Evolutionary conservation across 2,113 vertebrate species (phyloP), one percentile per base, ranked within the genome.

Genomic region (Parotia lawesii): DNA sequence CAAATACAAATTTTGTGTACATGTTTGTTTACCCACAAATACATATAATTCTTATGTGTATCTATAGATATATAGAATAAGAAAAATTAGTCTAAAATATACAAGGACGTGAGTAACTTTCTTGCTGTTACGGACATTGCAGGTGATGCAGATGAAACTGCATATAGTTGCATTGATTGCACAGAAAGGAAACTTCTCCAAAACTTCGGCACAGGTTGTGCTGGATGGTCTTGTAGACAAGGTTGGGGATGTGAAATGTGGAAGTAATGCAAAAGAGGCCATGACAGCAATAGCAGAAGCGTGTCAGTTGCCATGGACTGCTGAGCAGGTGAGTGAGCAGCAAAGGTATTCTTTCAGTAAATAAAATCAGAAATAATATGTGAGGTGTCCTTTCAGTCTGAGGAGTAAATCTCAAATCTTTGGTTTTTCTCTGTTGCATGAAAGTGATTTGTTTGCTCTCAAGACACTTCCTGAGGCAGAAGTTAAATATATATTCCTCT

Each of bases 101-200:
- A 18, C 3, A 0, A 42, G 54, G 40, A 27, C 4, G 5, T 24
- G 10, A 40, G 7, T 85, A 84, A 75, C 9, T 38, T 84, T 10
- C 16, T 92, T 89, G 48, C 45, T 87, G 15, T 76, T 80, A 45
- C 56, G 35, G 79, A 23, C 27, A 15, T 95, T 69, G 54, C 89
- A 99, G 99, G 99, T 99, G 90, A 99, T 99, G 99, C 99, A 99
- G 90, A 98, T 99, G 98, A 99, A 99, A 93, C 98, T 99, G 74
- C 98, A 98, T 80, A 97, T 99, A 65, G 99, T 99, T 94, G 98
- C 98, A 44, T 79, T 99, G 22, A 94, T 99, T 50, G 99, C 99
- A 74, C 98, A 99, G 97, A 99, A 98, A 56, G 99, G 99, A 67
- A 98, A 97, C 76, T 99, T 99, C 96, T 99, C 99, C 27, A 99